These are phyloP conservation scores for Furcifer pardalis DNA, from an alignment of 2,797 vertebrate genomes.

Conservation along the genomic window DNA sequence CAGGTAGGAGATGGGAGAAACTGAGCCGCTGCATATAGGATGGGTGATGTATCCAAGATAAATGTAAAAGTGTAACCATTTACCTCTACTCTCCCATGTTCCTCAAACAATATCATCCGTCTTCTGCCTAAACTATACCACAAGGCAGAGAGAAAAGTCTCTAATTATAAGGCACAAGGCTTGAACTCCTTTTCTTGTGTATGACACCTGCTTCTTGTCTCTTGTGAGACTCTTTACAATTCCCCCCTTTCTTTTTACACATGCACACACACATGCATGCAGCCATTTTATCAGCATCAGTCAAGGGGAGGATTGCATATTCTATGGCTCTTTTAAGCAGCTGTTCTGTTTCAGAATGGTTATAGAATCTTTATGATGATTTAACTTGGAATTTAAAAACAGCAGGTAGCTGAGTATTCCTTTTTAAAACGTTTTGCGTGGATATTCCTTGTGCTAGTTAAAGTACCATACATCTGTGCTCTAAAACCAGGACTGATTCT, in stretches of 20 bases:
- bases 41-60: background rate
- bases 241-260: background rate
- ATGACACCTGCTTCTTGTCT: slow-evolving; percentile 35
- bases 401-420: slow-evolving; percentile 11
- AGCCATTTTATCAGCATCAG: slow-evolving; percentile 38
- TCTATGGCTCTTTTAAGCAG: slow-evolving; percentile 35
- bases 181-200: slow-evolving; percentile 32
- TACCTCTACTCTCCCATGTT: background rate
- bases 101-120: slow-evolving; percentile 2
- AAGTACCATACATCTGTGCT: background rate
- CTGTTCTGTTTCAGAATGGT: slow-evolving; percentile 37
- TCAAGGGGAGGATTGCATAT: slow-evolving; percentile 44
- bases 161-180: slow-evolving; percentile 29
- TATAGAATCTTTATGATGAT: background rate
- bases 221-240: slow-evolving; percentile 38
- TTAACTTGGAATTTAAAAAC: slow-evolving; percentile 32
- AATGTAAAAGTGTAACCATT: slow-evolving; percentile 23
- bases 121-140: slow-evolving; percentile 35
- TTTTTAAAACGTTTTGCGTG: background rate
- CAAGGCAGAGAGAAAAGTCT: slow-evolving; percentile 37
- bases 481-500: background rate
- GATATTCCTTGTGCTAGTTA: background rate
- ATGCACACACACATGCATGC: background rate
- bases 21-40: background rate
- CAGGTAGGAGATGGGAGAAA: background rate